Evolutionary conservation across 2,888 invertebrate genomes (phyloP), one percentile per base, ranked within the genome.

Genomic region (Tipula confusa): DNA sequence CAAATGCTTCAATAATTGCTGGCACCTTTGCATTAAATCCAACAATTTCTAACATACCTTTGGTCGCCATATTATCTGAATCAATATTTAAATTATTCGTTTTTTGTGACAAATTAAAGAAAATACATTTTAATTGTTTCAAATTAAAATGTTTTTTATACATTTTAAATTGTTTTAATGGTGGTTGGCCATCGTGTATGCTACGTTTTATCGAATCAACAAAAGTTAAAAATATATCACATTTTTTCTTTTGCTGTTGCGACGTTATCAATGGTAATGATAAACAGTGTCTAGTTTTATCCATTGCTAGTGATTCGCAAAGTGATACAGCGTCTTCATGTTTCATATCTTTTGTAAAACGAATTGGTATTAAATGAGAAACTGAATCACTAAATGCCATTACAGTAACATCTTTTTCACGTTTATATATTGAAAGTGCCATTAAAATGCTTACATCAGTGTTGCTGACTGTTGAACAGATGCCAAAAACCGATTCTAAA

Each of bases 11-110:
- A 84, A 92, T 91, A 82, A 92, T 85, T 85, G 87, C 87, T 36
- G 91, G 89, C 84, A 91, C 89, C 84, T 90, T 88, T 43, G 88
- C 89, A 85, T 91, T 89, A 85, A 92, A 88, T 84, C 92, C 91
- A 85, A 90, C 90, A 83, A 92, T 88, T 85, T 90, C 91, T 85
- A 92, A 87, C 84, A 91, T 88, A 85, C 88, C 88, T 83, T 87
- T 86, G 83, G 88, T 80, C 4, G 80, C 31, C 29, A 80, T 2
- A 80, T 80, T 80, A 80, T 29, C 29, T 9, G 80, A 80, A 80
- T 80, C 80, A 7, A 80, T 80, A 80, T 15, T 83, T 3, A 83
- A 48, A 83, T 83, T 48, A 86, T 84, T 84, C 11, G 86, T 87
- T 64, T 84, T 85, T 81, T 86, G 87, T 2, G 87, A 86, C 64